A percentile compares a stretch with the other conserved stretches of the same genome.
These are phyloP conservation scores for Mesorhabditis sp. DNA, from an alignment of 2,888 invertebrate species.

Conservation along the genomic window DNA sequence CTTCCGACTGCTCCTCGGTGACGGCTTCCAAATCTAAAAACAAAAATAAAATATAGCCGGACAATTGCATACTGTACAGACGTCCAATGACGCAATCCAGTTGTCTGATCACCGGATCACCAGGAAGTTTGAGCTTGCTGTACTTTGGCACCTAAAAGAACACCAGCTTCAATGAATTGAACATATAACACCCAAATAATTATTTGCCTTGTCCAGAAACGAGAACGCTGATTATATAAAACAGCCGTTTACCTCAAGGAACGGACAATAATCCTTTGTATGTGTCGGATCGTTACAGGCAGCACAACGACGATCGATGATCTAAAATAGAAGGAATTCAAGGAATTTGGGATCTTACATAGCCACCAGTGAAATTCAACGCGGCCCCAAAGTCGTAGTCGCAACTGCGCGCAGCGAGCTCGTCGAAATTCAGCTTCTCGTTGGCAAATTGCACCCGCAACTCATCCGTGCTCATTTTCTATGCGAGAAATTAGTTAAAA, in stretches of 20 bases:
- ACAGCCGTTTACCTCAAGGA: neutral
- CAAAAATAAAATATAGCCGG: neutral
- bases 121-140: neutral
- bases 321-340: neutral
- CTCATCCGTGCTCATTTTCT: too few species aligned
- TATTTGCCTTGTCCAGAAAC: neutral
- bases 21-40: conserved; percentile 10
- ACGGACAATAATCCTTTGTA: neutral
- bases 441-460: too few species aligned
- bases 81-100: neutral
- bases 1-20: conserved; percentile 8
- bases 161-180: too few species aligned
- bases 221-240: neutral
- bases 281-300: neutral
- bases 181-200: neutral
- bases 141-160: neutral
- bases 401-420: too few species aligned
- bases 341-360: neutral
- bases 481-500: too few species aligned
- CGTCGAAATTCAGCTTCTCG: too few species aligned
- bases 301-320: neutral
- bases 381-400: neutral
- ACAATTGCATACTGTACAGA: neutral
- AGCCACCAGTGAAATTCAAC: neutral
- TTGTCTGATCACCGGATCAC: neutral